Conservation (phyloP, 2,888 invertebrate species). For the Embidobia sp. region DNA sequence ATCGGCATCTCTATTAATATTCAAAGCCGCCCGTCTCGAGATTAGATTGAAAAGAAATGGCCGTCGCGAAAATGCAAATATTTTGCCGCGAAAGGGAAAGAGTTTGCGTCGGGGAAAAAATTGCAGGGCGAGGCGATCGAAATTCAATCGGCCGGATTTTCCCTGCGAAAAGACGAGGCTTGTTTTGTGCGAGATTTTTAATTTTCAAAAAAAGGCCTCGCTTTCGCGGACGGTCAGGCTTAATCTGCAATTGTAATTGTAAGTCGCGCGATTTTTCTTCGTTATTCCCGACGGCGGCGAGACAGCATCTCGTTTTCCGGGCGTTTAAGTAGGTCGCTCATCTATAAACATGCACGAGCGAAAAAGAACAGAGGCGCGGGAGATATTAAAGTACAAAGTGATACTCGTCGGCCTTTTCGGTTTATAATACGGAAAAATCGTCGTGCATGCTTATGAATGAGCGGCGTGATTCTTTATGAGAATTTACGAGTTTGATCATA, state of each 20-base stretch:
- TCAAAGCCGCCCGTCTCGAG: constrained; percentile 27
- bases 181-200: no score
- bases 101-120: no score
- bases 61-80: constrained; percentile 33
- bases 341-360: constrained; percentile 65
- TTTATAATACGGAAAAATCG: constrained; percentile 49
- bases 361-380: constrained; percentile 57
- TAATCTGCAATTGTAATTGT: constrained; percentile 62
- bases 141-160: no score
- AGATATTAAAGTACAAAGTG: constrained; percentile 65
- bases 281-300: constrained; percentile 58
- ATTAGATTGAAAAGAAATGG: constrained; percentile 31
- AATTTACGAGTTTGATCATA: constrained; percentile 27
- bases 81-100: no score
- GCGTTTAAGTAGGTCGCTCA: constrained; percentile 65
- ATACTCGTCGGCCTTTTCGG: constrained; percentile 49
- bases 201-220: no score
- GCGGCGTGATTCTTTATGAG: constrained; percentile 16
- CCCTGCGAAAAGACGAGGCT: no score
- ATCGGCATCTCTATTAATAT: constrained; percentile 47
- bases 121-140: no score
- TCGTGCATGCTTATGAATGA: constrained; percentile 38
- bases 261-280: constrained; percentile 56
- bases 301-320: constrained; percentile 63
- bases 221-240: no score